phyloP scores from a whole-genome alignment of 2,113 vertebrate species.

The Pandion haliaetus region DNA sequence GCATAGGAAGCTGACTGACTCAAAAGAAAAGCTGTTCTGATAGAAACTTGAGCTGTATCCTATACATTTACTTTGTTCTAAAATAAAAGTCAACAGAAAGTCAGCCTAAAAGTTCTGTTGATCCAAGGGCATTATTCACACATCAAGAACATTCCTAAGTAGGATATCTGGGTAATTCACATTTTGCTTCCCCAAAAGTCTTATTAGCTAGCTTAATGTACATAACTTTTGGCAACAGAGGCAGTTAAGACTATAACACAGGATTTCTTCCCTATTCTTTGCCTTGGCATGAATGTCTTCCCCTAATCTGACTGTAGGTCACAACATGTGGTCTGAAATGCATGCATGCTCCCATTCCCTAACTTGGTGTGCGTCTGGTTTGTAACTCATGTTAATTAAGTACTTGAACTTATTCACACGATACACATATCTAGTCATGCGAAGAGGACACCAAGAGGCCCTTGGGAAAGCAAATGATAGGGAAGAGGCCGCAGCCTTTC shows the following conservation, averaged over 20 bases:
- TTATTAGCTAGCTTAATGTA: background rate
- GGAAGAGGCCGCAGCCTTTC: background rate
- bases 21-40: background rate
- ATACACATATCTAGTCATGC: too few species aligned
- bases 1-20: background rate
- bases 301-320: accelerated
- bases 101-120: background rate
- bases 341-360: background rate
- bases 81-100: background rate
- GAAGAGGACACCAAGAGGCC: background rate
- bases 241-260: background rate
- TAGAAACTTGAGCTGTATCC: background rate
- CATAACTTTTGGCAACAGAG: background rate
- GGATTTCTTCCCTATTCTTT: background rate
- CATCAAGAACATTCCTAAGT: background rate
- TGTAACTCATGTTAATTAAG: background rate
- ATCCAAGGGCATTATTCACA: background rate
- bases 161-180: background rate
- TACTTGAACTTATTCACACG: accelerated
- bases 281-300: background rate
- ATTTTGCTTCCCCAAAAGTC: background rate
- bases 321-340: background rate
- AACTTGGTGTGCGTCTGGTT: background rate
- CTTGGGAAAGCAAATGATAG: background rate
- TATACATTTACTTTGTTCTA: background rate